These are phyloP conservation scores for Hydrotaea cyrtoneurina DNA, from an alignment of 2,888 invertebrate genomes.

Conservation along the genomic window DNA sequence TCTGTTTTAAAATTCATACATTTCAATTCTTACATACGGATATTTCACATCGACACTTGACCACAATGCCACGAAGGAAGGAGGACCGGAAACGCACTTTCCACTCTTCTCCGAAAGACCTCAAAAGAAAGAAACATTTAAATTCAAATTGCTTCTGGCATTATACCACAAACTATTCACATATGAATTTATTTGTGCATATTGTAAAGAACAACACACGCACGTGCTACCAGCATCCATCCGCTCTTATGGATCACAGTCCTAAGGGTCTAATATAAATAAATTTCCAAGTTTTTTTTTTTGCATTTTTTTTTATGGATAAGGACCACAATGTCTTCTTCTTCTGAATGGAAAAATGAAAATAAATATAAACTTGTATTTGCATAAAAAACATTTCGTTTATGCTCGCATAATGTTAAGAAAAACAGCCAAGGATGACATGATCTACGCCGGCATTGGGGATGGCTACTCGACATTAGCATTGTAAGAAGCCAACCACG, in stretches of 20 bases:
- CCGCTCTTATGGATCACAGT: slow-evolving; percentile 40
- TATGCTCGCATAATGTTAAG: slow-evolving; percentile 52
- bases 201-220: slow-evolving; percentile 10
- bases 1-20: slow-evolving; percentile 15
- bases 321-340: slow-evolving; percentile 5
- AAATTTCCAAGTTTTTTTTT: slow-evolving; percentile 62
- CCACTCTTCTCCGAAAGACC: neutral
- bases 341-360: slow-evolving; percentile 5
- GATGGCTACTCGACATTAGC: neutral
- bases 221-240: slow-evolving; percentile 6
- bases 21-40: neutral
- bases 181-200: slow-evolving; percentile 34
- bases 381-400: slow-evolving; percentile 64
- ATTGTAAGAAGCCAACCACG: too few species aligned
- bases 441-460: neutral
- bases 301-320: slow-evolving; percentile 53
- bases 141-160: slow-evolving; percentile 62
- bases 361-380: slow-evolving; percentile 64
- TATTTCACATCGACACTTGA: slow-evolving; percentile 62
- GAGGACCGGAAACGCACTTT: slow-evolving; percentile 22
- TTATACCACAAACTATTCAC: slow-evolving; percentile 51
- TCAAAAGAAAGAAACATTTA: slow-evolving; percentile 44
- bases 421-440: neutral
- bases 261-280: slow-evolving; percentile 66
- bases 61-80: slow-evolving; percentile 47